Evolutionary conservation across 2,797 vertebrate species (phyloP), one percentile per base, ranked within the genome.

Genomic region (Spondyliosoma cantharus): DNA sequence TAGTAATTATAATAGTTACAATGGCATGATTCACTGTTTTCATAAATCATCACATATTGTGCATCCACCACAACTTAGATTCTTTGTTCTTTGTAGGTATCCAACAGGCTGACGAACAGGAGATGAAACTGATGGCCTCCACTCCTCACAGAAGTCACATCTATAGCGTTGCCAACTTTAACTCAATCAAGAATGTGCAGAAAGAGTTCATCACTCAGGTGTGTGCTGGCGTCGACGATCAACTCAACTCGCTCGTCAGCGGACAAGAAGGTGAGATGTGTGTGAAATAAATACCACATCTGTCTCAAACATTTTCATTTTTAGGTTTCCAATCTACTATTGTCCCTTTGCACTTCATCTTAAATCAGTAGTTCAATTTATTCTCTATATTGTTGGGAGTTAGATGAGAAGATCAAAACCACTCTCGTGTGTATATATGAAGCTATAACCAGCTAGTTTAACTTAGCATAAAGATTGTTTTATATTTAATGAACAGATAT

Each of bases 101-200:
- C 86, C 97, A 96, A 88, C 95, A 95, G 85, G 96, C 97, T 25
- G 96, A 98, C 78, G 95, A 95, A 57, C 96, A 95, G 61, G 96
- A 98, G 86, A 93, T 99, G 91, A 96, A 95, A 88, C 90, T 94
- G 45, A 96, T 99, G 84, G 97, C 97, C 32, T 98, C 97, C 62
- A 78, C 94, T 0, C 98, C 98, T 13, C 91, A 96, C 67, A 83
- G 92, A 53, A 95, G 83, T 19, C 98, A 98, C 42, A 81, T 98
- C 65, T 97, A 94, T 80, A 96, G 90, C 0, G 97, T 96, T 58
- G 93, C 96, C 63, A 95, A 95, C 90, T 98, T 97, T 66, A 93
- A 97, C 82, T 71, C 86, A 22, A 97, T 99, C 88, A 95, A 92
- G 86, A 93, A 86, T 2, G 93, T 99, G 78, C 97, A 99, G 91